Conservation (phyloP, 2,888 invertebrate species). For the Spilosoma lubricipeda region DNA sequence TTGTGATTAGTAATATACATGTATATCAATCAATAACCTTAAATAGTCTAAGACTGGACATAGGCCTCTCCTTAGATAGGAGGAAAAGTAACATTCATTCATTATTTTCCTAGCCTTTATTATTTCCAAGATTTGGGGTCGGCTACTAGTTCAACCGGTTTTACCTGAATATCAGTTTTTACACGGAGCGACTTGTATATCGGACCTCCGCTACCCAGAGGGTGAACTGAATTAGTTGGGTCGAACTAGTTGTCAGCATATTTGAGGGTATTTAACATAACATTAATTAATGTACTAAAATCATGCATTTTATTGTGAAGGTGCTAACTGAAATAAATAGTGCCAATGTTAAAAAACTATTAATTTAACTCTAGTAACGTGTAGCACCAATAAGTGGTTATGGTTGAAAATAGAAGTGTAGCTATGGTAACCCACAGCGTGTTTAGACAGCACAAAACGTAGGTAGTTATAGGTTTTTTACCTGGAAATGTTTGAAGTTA, state of each 20-base stretch:
- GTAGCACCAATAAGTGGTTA: neutral
- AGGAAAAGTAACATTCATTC: neutral
- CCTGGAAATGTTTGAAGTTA: conserved; percentile 30
- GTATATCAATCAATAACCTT: too few relatives aligned
- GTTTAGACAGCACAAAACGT: conserved; percentile 60
- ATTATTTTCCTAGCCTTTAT: too few relatives aligned
- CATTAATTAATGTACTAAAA: neutral
- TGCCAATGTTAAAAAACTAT: conserved; percentile 63
- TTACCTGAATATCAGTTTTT: too few relatives aligned
- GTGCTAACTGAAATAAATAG: conserved; percentile 67
- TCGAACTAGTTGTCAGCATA: too few relatives aligned
- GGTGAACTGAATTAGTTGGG: too few relatives aligned
- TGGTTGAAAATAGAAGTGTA: conserved; percentile 10
- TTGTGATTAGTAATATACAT: neutral
- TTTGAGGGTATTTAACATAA: too few relatives aligned
- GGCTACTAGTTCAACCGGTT: too few relatives aligned
- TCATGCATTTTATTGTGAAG: conserved; percentile 33
- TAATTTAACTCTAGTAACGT: neutral
- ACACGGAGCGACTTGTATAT: too few relatives aligned
- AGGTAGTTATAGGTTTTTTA: conserved; percentile 44
- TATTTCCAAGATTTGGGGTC: too few relatives aligned
- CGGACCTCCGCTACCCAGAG: too few relatives aligned
- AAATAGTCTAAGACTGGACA: too few relatives aligned
- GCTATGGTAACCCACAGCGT: conserved; percentile 49
- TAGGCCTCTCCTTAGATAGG: too few relatives aligned